These are phyloP conservation scores for Cryptus armator DNA, from an alignment of 2,888 invertebrate species.

Conservation along the genomic window DNA sequence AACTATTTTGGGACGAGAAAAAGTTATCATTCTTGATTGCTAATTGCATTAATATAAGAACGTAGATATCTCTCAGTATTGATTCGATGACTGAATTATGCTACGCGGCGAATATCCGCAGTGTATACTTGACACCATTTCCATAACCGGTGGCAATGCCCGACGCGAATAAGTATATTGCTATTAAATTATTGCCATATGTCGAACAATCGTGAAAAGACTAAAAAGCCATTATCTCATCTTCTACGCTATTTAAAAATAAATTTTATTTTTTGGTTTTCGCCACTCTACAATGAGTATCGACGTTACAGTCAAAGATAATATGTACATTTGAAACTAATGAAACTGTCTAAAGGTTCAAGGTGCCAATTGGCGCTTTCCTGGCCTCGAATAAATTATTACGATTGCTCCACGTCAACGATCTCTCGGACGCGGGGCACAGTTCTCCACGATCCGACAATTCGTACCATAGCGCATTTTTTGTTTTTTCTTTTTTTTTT, in stretches of 20 bases:
- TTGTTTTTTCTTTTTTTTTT: conserved; percentile 20
- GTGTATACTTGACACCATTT: conserved; percentile 32
- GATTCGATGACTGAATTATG: conserved; percentile 2
- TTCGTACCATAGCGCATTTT: not conserved
- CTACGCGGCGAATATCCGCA: conserved; percentile 2
- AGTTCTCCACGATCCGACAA: conserved; percentile 17
- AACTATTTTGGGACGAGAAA: not conserved
- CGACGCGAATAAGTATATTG: not conserved
- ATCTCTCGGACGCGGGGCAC: conserved; percentile 25
- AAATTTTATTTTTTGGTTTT: not conserved
- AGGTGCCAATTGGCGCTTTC: conserved; percentile 55
- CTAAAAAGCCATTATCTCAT: not conserved
- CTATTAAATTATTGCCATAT: conserved; percentile 10
- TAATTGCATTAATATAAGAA: not conserved
- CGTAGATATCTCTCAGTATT: not conserved
- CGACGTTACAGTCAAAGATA: not conserved
- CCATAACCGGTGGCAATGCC: conserved; percentile 25
- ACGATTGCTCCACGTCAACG: conserved; percentile 33
- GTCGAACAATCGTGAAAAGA: not conserved
- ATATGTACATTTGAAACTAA: conserved; percentile 22
- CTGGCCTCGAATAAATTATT: conserved; percentile 58
- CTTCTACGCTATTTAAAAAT: not conserved
- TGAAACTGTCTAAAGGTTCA: conserved; percentile 45
- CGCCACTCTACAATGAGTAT: not conserved
- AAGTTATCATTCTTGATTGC: not conserved